Base-by-base conservation (phyloP, 2,888 invertebrate species). In the Archips crataeganus region DNA sequence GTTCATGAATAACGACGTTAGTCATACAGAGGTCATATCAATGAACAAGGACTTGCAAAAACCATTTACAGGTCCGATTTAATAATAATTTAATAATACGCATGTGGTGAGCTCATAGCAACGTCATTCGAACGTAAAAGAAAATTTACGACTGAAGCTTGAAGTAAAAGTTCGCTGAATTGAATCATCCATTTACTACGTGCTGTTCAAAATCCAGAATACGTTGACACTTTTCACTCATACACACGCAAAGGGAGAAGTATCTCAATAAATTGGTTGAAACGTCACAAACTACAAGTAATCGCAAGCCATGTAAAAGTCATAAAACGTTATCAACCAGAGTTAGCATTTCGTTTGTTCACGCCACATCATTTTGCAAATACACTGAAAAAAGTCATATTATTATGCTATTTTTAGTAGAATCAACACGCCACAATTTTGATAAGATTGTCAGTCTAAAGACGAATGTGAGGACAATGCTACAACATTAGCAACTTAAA, bases 241-340 rank as follows among this genome's bases (percentile, higher is more conserved):
- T 10, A 60, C 10, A 5, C 4, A 32, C 10, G 6, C 54, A 15
- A 6, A 13, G 15, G 9, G 1, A 3, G 23, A 13, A 45, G 66
- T 9, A 6, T 71, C 54, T 10, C 36, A n/a, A 3, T 62, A 34
- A 61, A 42, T 8, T 61, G 23, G 67, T 32, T n/a, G 23, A 2
- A 4, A 2, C 54, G 23, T 61, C 49, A 66, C 8, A 60, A 32
- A 11, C 10, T 54, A 57, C 3, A 6, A 23, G 23, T 57, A 47
- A 67, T 67, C 54, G 54, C 32, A 8, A 34, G 13, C n/a, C 60
- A 39, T 49, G 49, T n/a, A 36, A 23, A 49, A 66, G 45, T 54
- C 45, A 62, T 71, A 61, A 66, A 65, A 71, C 47, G 42, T 71
- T 62, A 71, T 72, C 62, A 67, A 47, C 45, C 13, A 23, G 5